Conservation (phyloP, 2,113 vertebrate species). For the Podarcis cretensis region DNA sequence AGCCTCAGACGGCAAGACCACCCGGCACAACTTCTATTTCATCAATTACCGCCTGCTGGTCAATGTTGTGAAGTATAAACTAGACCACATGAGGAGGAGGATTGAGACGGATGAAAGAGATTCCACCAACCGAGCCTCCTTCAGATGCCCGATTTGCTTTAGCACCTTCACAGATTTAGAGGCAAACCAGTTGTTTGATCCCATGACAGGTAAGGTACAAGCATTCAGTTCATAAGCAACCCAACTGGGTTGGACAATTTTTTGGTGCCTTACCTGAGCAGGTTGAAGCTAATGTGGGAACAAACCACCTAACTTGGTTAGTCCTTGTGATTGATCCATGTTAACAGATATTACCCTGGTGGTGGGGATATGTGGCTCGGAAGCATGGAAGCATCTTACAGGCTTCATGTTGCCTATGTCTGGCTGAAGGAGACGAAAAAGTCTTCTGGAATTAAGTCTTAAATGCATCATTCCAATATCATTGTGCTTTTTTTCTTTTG, state of each 20-base stretch:
- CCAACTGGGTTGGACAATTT: neutral
- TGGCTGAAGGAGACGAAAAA: neutral
- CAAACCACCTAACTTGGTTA: neutral
- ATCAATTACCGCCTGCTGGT: constrained; percentile 97
- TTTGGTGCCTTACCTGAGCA: neutral
- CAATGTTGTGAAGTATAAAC: constrained; percentile 97
- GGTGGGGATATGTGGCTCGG: neutral
- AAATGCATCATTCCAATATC: too few relatives aligned
- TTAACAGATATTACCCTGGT: neutral
- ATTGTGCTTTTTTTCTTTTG: neutral
- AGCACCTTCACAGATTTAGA: constrained; percentile 97
- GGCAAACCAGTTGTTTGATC: constrained; percentile 97
- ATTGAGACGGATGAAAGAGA: constrained; percentile 97
- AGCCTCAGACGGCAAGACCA: constrained; percentile 93
- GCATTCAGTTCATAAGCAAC: neutral
- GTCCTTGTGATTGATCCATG: neutral
- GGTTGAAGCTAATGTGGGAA: neutral
- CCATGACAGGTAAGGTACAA: constrained; percentile 86
- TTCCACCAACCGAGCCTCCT: constrained; percentile 95
- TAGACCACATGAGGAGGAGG: constrained; percentile 98
- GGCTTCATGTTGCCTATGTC: neutral
- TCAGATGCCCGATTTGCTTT: constrained; percentile 92
- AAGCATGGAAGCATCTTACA: neutral
- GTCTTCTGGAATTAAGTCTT: neutral
- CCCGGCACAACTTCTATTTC: constrained; percentile 98